Evolutionary conservation across 1,140 invertebrate species (phyloP), one percentile per base, ranked within the genome.

Genomic region (Brachionus plicatilis): DNA sequence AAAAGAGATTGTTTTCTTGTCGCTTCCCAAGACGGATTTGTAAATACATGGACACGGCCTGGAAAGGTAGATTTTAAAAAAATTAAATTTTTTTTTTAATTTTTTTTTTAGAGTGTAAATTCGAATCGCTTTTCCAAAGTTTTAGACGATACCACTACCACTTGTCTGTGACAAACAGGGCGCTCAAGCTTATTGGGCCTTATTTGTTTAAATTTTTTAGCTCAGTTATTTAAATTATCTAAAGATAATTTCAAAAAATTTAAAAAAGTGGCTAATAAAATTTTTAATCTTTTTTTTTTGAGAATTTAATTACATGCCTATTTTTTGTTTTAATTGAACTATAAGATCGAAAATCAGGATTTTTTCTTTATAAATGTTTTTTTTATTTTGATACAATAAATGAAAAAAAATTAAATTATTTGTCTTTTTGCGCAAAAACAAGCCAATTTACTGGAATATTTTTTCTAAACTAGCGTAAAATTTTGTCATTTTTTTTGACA

Each of bases 41-140:
- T 99, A 47, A 96, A 96, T 90, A 98, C 96, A 68, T 99, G 96
- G 96, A 95, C 95, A 85, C 91, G 97, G 86, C 97, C 97, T 85
- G 93, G 94, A 47, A 87, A 87, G 86, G 87, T 87, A 85, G 87
- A 27, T 72, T 85, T 53, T 3, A n/a, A n/a, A 56, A 53, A 68
- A 43, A 2, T n/a, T 43, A 29, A 27, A 17, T 47, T 60, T 72
- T 72, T n/a, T 72, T 20, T 17, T 72, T 41, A 72, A n/a, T 27
- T 37, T 68, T 68, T 33, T 29, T 86, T 11, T 33, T 41, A 70
- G 65, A 86, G 85, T 78, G 84, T 86, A 1, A 43, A 33, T 41
- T 79, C 20, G 9, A 86, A 56, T 85, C 86, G 86, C 14, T 53
- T 50, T 37, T 75, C 37, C 24, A 85, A 79, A 20, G 87, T 80